Base-by-base conservation (phyloP, 2,797 vertebrate species). In the Pipistrellus pipistrellus region DNA sequence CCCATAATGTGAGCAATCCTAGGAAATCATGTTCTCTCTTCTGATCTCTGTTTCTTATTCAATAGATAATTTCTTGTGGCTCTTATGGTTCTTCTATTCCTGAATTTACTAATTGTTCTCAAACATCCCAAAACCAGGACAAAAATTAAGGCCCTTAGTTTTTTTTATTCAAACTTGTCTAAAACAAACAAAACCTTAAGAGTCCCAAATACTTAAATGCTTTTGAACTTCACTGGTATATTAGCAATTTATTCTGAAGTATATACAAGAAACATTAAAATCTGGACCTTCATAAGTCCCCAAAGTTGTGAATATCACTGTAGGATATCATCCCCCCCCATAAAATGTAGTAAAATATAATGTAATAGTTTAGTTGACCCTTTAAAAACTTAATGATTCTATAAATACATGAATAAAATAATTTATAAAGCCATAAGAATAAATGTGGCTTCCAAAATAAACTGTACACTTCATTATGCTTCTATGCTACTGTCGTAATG, bases 111-210 rank as follows among this genome's bases (percentile, higher is more conserved):
- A 91, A 77, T 72, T 72, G 8, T 83, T 13, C 38, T 90, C 51
- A 84, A 62, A 57, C 27, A 92, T 64, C 30, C 46, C 17, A 83
- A 86, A 90, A 7, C 8, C 23, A 71, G 46, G 21, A 17, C 10
- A 88, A 92, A 46, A 90, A 53, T 8, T 8, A 44, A 94, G 30
- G 30, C 2, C n/a, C 23, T 57, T 69, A 66, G 2, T 88, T 64
- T 64, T 91, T 95, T 38, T 92, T 17, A 84, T 55, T 95, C 59
- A 95, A 48, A 78, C 77, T 62, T 62, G 6, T 62, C 59, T 30
- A 7, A 57, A 82, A 25, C 0, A 84, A 72, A 53, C 81, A 57
- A 91, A 87, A 1, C 6, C 18, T 81, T 93, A 51, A 76, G 20
- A 80, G 10, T 76, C 17, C 91, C 8, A 87, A 76, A 76, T 57